Conservation (phyloP, 2,888 invertebrate genomes). For the Andrena camellia region DNA sequence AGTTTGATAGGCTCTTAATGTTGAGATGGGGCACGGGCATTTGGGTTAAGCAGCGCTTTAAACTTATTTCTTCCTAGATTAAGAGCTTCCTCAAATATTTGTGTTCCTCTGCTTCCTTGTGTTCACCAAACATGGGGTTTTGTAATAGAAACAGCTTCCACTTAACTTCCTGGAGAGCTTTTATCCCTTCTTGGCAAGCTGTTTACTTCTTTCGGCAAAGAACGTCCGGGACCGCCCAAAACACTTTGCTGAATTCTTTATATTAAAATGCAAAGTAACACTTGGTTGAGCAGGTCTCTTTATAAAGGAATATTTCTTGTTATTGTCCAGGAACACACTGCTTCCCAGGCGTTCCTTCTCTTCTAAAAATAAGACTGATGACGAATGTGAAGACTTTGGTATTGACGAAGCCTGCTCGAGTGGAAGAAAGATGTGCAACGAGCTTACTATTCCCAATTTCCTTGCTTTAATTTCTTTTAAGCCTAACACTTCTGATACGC, state of each 20-base stretch:
- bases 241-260: not conserved
- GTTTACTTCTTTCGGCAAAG: not conserved
- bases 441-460: not conserved
- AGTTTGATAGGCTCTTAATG: not conserved
- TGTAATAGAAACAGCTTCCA: not conserved
- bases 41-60: not conserved
- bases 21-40: not conserved
- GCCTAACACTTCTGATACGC: no score
- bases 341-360: slow-evolving; percentile 14
- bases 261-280: slow-evolving; percentile 7
- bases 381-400: slow-evolving; percentile 21
- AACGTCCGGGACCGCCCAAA: not conserved
- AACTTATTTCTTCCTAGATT: slow-evolving; percentile 1
- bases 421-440: slow-evolving; percentile 4
- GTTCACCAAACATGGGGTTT: not conserved
- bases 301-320: not conserved
- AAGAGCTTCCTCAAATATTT: not conserved
- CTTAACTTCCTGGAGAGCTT: not conserved
- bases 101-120: not conserved
- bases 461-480: no score
- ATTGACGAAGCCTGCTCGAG: slow-evolving; percentile 12
- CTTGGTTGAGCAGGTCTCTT: not conserved
- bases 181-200: not conserved
- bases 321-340: slow-evolving; percentile 1
- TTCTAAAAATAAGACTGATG: slow-evolving; percentile 30